phyloP scores from a whole-genome alignment of 2,113 vertebrate genomes.

The Callionymus lyra region DNA sequence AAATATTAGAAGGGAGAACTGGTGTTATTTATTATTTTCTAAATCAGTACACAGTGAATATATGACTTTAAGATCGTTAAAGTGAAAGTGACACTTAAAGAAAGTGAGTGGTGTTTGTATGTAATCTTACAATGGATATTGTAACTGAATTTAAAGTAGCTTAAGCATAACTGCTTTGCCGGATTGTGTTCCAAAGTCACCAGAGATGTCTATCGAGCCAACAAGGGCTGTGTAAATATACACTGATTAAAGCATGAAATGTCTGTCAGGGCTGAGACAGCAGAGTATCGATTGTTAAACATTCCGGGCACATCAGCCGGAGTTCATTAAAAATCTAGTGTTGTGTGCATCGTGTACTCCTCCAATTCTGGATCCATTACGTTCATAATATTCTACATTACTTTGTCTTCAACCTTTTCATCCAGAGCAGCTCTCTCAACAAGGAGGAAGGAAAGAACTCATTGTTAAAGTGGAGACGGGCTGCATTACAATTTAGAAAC shows the following conservation, averaged over 20 bases:
- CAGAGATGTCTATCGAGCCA: too few species aligned
- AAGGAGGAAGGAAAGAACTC: conserved; percentile 49
- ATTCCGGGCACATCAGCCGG: conserved; percentile 38
- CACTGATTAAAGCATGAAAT: conserved; percentile 16
- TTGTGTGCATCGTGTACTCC: conserved; percentile 39
- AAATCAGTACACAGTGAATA: too few species aligned
- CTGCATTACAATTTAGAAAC: conserved; percentile 59
- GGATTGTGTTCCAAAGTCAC: too few species aligned
- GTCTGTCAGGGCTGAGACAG: conserved; percentile 17
- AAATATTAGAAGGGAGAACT: too few species aligned
- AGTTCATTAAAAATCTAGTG: conserved; percentile 47
- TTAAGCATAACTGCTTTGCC: too few species aligned
- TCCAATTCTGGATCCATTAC: conserved; percentile 56
- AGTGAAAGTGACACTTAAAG: too few species aligned
- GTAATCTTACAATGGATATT: too few species aligned
- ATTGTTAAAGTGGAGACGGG: conserved; percentile 44
- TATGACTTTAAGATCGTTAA: too few species aligned
- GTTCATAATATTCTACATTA: conserved; percentile 58
- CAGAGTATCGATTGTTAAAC: conserved; percentile 9
- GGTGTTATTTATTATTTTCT: too few species aligned
- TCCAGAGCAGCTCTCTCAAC: conserved; percentile 34
- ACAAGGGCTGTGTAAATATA: conserved; percentile 10
- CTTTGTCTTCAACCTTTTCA: conserved; percentile 50
- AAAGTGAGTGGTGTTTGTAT: too few species aligned
- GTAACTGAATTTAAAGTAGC: too few species aligned